phyloP scores from a whole-genome alignment of 1,140 invertebrate species.

The Chlorops oryzae region DNA sequence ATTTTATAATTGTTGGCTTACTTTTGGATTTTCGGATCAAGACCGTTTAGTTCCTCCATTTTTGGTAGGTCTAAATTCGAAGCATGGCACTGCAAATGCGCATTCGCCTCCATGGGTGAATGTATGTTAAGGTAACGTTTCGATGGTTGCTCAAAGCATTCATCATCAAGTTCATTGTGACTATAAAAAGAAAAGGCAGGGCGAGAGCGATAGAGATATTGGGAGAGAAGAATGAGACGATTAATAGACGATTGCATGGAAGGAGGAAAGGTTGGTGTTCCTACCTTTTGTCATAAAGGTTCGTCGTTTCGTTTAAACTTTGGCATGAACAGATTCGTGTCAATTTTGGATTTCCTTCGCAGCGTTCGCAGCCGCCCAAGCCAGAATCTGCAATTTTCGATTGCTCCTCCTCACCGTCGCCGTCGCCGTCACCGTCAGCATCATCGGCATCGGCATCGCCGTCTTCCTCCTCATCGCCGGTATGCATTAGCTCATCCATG shows the following conservation, averaged over 20 bases:
- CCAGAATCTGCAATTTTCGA: constrained; percentile 47
- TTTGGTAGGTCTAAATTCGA: constrained; percentile 53
- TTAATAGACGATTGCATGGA: too few relatives aligned
- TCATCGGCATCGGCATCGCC: constrained; percentile 20
- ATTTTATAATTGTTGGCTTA: constrained; percentile 29
- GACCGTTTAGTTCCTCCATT: constrained; percentile 49
- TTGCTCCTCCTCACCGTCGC: constrained; percentile 24
- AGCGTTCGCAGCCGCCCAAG: constrained; percentile 42
- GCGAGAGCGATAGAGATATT: too few relatives aligned
- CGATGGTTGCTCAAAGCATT: constrained; percentile 37
- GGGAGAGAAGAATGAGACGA: too few relatives aligned
- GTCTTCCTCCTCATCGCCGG: constrained; percentile 28
- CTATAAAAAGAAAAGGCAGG: constrained; percentile 13
- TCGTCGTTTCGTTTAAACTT: constrained; percentile 36
- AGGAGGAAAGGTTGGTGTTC: too few relatives aligned
- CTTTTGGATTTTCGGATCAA: constrained; percentile 59
- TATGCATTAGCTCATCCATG: constrained; percentile 23
- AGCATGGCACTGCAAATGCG: constrained; percentile 57
- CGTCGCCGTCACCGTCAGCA: constrained; percentile 22
- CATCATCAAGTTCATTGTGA: constrained; percentile 42
- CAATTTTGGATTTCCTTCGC: constrained; percentile 43
- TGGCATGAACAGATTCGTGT: constrained; percentile 43
- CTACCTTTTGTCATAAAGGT: constrained; percentile 32
- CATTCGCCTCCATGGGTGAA: constrained; percentile 60
- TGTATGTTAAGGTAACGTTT: constrained; percentile 43